These are phyloP conservation scores for Brachirus orientalis DNA, from an alignment of 2,113 vertebrate genomes.

Conservation along the genomic window DNA sequence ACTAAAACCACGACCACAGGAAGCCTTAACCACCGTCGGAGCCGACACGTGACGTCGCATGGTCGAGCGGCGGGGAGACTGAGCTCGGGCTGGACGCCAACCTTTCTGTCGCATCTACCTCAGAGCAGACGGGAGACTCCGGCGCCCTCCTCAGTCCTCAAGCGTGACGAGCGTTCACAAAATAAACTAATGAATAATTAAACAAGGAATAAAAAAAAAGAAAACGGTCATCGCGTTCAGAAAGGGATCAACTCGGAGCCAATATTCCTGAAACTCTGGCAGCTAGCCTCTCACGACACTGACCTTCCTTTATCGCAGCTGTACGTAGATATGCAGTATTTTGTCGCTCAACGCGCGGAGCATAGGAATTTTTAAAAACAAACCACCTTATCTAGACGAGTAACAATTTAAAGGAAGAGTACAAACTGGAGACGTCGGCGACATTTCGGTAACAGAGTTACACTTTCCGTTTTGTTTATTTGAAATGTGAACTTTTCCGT, in stretches of 20 bases:
- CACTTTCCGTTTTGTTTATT: constrained; percentile 53
- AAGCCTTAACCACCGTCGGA: constrained; percentile 82
- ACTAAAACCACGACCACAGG: constrained; percentile 81
- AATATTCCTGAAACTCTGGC: constrained; percentile 84
- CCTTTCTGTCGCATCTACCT: constrained; percentile 73
- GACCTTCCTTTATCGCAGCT: constrained; percentile 75
- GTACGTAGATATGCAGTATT: constrained; percentile 86
- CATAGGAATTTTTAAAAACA: constrained; percentile 77
- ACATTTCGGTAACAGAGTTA: constrained; percentile 56
- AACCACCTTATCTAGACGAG: constrained; percentile 75
- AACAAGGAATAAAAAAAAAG: background rate
- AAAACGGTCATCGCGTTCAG: constrained; percentile 18
- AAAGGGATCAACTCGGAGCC: constrained; percentile 83
- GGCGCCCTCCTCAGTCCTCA: constrained; percentile 4
- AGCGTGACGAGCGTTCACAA: constrained; percentile 5
- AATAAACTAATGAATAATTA: background rate
- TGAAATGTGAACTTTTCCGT: constrained; percentile 74
- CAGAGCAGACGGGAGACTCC: constrained; percentile 72
- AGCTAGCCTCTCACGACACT: constrained; percentile 86
- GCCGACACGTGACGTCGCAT: constrained; percentile 56
- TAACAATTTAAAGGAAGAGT: constrained; percentile 68
- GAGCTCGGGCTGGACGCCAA: constrained; percentile 37
- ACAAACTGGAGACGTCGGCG: too few relatives aligned
- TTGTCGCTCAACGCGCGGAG: constrained; percentile 86
- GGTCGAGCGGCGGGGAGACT: constrained; percentile 4